Conservation (phyloP, 2,888 invertebrate genomes). For the Thymelicus acteon region DNA sequence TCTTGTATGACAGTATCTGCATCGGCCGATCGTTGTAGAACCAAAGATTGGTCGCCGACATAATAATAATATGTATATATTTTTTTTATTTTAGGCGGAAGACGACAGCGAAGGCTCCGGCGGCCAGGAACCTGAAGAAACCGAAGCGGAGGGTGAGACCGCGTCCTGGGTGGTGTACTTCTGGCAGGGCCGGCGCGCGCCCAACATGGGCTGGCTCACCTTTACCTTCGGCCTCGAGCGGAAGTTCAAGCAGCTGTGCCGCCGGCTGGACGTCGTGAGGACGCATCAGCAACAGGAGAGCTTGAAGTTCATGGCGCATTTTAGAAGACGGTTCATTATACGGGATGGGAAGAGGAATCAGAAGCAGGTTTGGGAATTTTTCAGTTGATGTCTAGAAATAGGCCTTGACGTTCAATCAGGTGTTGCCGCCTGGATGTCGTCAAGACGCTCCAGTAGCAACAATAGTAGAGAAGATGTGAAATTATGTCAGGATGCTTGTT, state of each 20-base stretch:
- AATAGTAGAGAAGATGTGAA: too few relatives aligned
- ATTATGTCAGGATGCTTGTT: too few relatives aligned
- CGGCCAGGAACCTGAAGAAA: constrained; percentile 54
- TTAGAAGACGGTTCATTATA: constrained; percentile 96
- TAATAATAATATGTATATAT: too few relatives aligned
- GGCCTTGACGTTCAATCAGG: too few relatives aligned
- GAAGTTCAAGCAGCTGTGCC: constrained; percentile 77
- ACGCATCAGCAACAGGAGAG: constrained; percentile 99
- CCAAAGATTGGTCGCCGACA: too few relatives aligned
- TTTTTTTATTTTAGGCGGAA: constrained; percentile 60
- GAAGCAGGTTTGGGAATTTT: constrained; percentile 59
- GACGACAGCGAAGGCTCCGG: constrained; percentile 75
- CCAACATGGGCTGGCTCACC: constrained; percentile 99
- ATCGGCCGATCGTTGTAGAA: too few relatives aligned
- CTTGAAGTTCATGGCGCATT: constrained; percentile 98
- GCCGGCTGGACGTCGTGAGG: constrained; percentile 92
- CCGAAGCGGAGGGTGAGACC: constrained; percentile 82
- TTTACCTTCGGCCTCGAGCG: constrained; percentile 95
- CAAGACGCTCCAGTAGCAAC: too few relatives aligned
- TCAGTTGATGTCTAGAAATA: too few relatives aligned
- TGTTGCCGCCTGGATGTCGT: too few relatives aligned
- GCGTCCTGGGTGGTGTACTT: constrained; percentile 98
- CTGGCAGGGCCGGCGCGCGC: constrained; percentile 99
- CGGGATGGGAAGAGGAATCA: constrained; percentile 91
- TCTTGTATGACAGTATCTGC: too few relatives aligned